Base-by-base conservation (phyloP, 2,888 invertebrate genomes). In the Fissipunctia ypsillon region DNA sequence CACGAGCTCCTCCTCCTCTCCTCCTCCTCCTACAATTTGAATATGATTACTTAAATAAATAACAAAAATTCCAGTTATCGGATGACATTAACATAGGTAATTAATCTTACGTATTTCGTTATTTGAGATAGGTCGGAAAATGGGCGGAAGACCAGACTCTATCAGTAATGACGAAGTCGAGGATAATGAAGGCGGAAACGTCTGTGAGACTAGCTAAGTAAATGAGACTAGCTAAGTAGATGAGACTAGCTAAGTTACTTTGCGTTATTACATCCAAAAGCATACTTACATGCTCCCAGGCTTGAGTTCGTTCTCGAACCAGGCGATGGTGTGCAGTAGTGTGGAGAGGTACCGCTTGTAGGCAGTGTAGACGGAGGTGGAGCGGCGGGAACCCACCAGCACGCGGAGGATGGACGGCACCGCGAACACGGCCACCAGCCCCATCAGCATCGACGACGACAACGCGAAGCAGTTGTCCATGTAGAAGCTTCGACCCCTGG, bases 271-370 rank as follows among this genome's bases (percentile, higher is more conserved):
- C 0, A 48, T 28, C n/a, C 6, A 48, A 54, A 70, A 56, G 6
- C 19, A 48, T 50, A 94, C 96, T 94, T 91, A 97, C 97, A 91
- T 92, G 68, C 97, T 97, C 50, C 97, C 96, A 1, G 97, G 97
- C 81, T 96, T 97, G 48, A 98, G 96, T 69, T 98, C 97, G 45
- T 97, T 94, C 74, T 97, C 97, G 91, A 99, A 98, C 99, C 99
- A 99, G 6, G 97, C 93, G 25, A 97, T 92, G 74, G 98, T 97
- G 89, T 99, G 98, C 6, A 97, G 96, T 57, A 98, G 94, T 0
- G 99, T 99, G 10, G 97, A 97, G 14, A 98, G 93, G 91, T 99
- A 99, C 86, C 99, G 96, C 78, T 96, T 97, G 92, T 98, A 98
- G 0, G 98, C 97, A 0, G 97, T 97, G 92, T 98, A 98, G 0